Evolutionary conservation across 2,888 invertebrate genomes (phyloP), one percentile per base, ranked within the genome.

Genomic region (Azorinus chamasolen): DNA sequence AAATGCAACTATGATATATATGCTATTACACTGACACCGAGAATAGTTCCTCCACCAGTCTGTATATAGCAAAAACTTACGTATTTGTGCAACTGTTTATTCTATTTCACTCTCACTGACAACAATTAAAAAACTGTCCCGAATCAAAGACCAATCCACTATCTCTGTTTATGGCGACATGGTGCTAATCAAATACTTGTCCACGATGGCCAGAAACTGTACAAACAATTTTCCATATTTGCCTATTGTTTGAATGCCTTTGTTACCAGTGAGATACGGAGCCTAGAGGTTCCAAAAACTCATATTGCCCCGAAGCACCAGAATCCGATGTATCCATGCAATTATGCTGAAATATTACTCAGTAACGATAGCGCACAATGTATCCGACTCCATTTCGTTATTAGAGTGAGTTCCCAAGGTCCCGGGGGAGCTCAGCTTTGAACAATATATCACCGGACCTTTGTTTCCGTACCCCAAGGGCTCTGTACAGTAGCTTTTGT

Each of bases 361-460:
- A n/a, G 18, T 50, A 50, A 20, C 50, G n/a, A 50, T 50, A 12
- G 50, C 18, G 50, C 18, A 55, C 55, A 55, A 55, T 55, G 37
- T 16, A 5, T 55, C 1, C 2, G 39, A 39, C 18, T 10, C 55
- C 37, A 55, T 55, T 39, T 55, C 39, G 55, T 37, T 55, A 55
- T 55, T 55, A 55, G 39, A 39, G 24, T 37, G n/a, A n/a, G 18
- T 22, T 39, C 55, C 20, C n/a, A 3, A 2, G 2, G 27, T 57
- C 62, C 70, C 62, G 2, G 25, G 18, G 55, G 48, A 57, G 20
- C 39, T 55, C 27, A 43, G 50, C 48, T 51, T 63, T 62, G 50
- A 63, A 45, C 25, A 69, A 50, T 48, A 57, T 41, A 25, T 51
- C 25, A 32, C 41, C 24, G 57, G 63, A 70, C 70, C 70, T 63